A percentile compares a stretch with the other conserved stretches of the same genome.
Conservation (phyloP, 2,113 vertebrate genomes). For the Helogale parvula region DNA sequence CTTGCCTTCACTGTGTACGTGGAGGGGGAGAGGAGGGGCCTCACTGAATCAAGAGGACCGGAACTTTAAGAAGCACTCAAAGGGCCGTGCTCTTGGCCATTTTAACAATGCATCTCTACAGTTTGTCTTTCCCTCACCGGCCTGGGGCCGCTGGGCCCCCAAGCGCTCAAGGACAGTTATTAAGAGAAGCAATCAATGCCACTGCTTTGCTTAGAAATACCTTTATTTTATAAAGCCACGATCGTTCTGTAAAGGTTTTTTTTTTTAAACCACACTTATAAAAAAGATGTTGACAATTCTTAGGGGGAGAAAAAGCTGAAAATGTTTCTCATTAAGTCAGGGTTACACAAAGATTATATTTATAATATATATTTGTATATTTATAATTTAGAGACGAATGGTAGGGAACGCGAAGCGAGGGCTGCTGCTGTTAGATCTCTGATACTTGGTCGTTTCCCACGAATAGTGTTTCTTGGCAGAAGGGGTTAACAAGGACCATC, state of each 20-base stretch:
- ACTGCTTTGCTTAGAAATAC: conserved; percentile 90
- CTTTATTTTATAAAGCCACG: conserved; percentile 95
- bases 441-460: conserved; percentile 95
- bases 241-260: conserved; percentile 89
- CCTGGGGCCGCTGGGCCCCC: not conserved
- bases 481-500: conserved; percentile 98
- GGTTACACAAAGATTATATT: conserved; percentile 90
- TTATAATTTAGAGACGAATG: conserved; percentile 83
- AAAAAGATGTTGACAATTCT: conserved; percentile 92
- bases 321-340: conserved; percentile 84
- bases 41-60: not conserved
- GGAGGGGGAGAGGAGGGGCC: not conserved
- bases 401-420: conserved; percentile 47
- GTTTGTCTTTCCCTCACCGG: not conserved
- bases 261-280: conserved; percentile 93
- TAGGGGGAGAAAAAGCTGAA: conserved; percentile 85
- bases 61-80: not conserved
- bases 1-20: not conserved
- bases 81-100: not conserved
- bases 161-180: not conserved
- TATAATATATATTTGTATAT: conserved; percentile 87
- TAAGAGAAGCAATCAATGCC: conserved; percentile 67
- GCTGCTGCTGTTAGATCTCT: conserved; percentile 88
- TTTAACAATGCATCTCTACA: not conserved
- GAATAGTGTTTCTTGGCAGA: conserved; percentile 98